A percentile compares a stretch with the other conserved stretches of the same genome.
Evolutionary conservation across 2,888 invertebrate genomes (phyloP).

Genomic region (Petrolisthes manimaculis): DNA sequence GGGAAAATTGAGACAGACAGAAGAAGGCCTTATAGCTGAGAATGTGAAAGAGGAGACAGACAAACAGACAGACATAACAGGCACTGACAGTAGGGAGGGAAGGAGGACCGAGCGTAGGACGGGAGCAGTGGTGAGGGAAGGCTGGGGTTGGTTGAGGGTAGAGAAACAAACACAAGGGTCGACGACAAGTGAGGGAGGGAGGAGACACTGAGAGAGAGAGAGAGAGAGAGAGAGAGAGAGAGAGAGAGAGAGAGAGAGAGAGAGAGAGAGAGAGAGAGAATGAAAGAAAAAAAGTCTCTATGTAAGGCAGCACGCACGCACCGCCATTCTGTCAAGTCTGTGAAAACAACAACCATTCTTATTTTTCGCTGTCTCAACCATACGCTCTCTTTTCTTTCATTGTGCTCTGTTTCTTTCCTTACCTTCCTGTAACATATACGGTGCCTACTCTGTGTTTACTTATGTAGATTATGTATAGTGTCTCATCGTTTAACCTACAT

Average conservation of each 20-base stretch:
- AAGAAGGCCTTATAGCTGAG: no score
- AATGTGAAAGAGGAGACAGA: neutral
- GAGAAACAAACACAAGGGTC: no score
- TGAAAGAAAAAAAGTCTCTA: no score
- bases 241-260: neutral
- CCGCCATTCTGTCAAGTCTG: neutral
- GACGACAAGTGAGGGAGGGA: neutral
- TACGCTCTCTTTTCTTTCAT: no score
- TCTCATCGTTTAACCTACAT: no score
- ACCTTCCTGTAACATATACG: no score
- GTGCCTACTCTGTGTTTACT: no score
- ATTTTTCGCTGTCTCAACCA: no score
- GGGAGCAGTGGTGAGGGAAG: neutral
- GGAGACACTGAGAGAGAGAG: neutral
- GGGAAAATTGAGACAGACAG: no score
- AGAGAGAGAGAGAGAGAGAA: neutral
- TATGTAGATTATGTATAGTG: no score
- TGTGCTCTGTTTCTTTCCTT: no score
- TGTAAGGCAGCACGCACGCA: neutral
- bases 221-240: neutral
- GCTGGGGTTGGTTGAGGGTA: neutral
- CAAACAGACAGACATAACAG: neutral
- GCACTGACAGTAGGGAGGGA: neutral
- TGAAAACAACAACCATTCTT: no score
- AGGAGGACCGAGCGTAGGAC: neutral